phyloP scores from a whole-genome alignment of 2,797 vertebrate species.

The Chromis chromis region DNA sequence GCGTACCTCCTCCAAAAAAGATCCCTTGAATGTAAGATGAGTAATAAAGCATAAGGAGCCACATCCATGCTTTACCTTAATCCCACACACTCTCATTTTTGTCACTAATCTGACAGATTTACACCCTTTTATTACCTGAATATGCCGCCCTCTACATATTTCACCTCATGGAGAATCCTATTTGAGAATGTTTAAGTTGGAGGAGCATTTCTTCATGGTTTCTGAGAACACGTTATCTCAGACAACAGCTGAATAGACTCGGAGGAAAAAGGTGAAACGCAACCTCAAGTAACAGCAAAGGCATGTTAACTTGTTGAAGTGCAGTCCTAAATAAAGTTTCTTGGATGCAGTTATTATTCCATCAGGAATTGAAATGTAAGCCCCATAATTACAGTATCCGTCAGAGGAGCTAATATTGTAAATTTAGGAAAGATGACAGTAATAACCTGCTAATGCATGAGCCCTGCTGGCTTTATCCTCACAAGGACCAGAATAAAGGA shows the following conservation, averaged over 20 bases:
- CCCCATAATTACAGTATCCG: constrained; percentile 51
- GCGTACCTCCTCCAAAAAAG: constrained; percentile 70
- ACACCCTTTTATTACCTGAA: constrained; percentile 79
- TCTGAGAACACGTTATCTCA: constrained; percentile 56
- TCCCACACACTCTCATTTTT: constrained; percentile 77
- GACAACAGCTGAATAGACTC: constrained; percentile 67
- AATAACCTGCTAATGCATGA: constrained; percentile 55
- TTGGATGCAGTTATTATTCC: constrained; percentile 56
- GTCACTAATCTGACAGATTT: constrained; percentile 81
- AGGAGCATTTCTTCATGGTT: constrained; percentile 64
- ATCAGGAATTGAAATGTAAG: constrained; percentile 52
- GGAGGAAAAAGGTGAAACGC: constrained; percentile 37
- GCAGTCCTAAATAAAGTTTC: constrained; percentile 55
- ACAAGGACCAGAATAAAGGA: constrained; percentile 20
- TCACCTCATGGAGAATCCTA: constrained; percentile 70
- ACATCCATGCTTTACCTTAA: constrained; percentile 75
- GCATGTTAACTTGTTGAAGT: constrained; percentile 42
- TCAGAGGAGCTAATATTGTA: constrained; percentile 38
- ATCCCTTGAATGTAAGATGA: constrained; percentile 71
- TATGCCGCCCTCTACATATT: constrained; percentile 65
- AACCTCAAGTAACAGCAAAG: constrained; percentile 28
- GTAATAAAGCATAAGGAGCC: constrained; percentile 75
- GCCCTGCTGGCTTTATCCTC: constrained; percentile 16
- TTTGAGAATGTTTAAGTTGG: constrained; percentile 61
- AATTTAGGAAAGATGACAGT: constrained; percentile 63